Percentiles rank a stretch among this genome's conserved stretches.
Evolutionary conservation across 1,140 invertebrate genomes (phyloP).

Genomic region (Drosophila eugracilis): DNA sequence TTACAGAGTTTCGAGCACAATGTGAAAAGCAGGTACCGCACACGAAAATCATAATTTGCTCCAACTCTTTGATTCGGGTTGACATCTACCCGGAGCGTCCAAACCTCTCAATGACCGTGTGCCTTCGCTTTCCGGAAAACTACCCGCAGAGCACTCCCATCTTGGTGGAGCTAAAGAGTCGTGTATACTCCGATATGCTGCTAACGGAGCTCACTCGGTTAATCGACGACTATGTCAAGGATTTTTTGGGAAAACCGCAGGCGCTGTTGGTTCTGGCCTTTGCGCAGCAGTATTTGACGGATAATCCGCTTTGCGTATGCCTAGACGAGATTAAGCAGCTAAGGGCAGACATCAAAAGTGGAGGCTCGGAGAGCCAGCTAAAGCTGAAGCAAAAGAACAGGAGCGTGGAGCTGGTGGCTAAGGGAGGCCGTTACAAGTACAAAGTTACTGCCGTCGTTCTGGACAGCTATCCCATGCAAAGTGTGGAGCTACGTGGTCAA

Average conservation of each 20-base stretch:
- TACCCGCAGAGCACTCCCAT: conserved; percentile 87
- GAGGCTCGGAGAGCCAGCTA: conserved; percentile 73
- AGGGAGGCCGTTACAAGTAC: conserved; percentile 87
- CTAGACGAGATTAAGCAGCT: conserved; percentile 90
- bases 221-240: conserved; percentile 88
- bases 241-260: conserved; percentile 87
- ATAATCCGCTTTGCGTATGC: conserved; percentile 90
- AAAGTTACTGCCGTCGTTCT: conserved; percentile 87
- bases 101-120: conserved; percentile 88
- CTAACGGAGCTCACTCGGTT: conserved; percentile 87
- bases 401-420: conserved; percentile 87
- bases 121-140: conserved; percentile 88
- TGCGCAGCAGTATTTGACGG: conserved; percentile 88
- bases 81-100: conserved; percentile 87
- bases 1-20: conserved; percentile 88
- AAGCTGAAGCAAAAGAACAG: conserved; percentile 90
- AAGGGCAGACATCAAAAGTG: conserved; percentile 85
- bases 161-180: conserved; percentile 91
- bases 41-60: conserved; percentile 89
- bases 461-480: conserved; percentile 88
- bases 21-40: conserved; percentile 88
- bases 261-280: conserved; percentile 87
- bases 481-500: conserved; percentile 87
- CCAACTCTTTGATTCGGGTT: conserved; percentile 85
- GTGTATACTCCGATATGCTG: conserved; percentile 88